phyloP scores from a whole-genome alignment of 92 coral and sea anemone genomes.

The Paramuricea clavata region DNA sequence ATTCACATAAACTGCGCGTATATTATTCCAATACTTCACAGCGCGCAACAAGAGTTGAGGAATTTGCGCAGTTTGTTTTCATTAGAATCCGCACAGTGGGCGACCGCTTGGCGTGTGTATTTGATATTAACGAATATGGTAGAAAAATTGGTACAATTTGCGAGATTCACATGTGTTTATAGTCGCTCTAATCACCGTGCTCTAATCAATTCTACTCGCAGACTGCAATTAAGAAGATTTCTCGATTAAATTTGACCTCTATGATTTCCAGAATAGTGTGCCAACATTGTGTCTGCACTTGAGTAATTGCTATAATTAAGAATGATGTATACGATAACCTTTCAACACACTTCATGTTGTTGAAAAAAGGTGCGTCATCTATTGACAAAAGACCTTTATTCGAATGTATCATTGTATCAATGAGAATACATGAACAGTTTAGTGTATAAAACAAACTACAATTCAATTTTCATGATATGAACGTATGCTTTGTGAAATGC shows the following conservation, averaged over 20 bases:
- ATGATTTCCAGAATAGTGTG: neutral
- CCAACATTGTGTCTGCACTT: neutral
- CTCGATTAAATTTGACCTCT: neutral
- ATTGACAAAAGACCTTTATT: neutral
- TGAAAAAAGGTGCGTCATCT: no score
- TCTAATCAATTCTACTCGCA: neutral
- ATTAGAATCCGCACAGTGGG: slow-evolving; percentile 2
- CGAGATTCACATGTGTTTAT: neutral
- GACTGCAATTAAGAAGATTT: neutral
- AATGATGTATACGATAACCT: neutral
- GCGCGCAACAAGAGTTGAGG: neutral
- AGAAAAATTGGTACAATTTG: neutral
- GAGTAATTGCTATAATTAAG: neutral
- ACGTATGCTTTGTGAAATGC: neutral
- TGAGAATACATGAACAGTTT: no score
- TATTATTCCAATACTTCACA: neutral
- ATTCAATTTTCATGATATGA: no score
- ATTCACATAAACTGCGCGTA: neutral
- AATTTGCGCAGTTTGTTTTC: slow-evolving; percentile 26
- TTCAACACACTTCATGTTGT: no score
- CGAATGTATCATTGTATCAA: neutral
- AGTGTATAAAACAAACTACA: no score
- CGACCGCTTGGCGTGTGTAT: slow-evolving; percentile 2
- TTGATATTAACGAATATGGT: neutral
- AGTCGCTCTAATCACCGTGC: neutral